Percentiles rank a stretch among this genome's conserved stretches.
Evolutionary conservation across 2,797 vertebrate genomes (phyloP).

Genomic region (Schizothorax lantsangensis): DNA sequence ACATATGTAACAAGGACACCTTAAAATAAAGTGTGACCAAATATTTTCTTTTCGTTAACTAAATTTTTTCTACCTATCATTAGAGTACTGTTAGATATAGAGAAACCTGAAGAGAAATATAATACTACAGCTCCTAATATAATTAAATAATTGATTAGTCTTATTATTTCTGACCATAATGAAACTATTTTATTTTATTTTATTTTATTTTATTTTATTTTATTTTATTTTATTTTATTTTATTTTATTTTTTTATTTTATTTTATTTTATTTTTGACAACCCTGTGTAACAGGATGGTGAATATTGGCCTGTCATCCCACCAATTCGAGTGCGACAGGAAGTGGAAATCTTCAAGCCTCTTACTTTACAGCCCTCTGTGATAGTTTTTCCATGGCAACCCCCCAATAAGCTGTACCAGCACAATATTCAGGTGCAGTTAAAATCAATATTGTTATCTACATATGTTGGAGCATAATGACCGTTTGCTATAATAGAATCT

Average conservation of each 20-base stretch:
- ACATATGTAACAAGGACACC: too few species aligned
- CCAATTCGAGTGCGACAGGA: slow-evolving; percentile 71
- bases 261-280: not conserved
- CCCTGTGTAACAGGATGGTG: slow-evolving; percentile 35
- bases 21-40: too few species aligned
- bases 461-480: slow-evolving; percentile 11
- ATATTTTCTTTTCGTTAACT: too few species aligned
- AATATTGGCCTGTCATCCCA: slow-evolving; percentile 50
- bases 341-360: slow-evolving; percentile 71
- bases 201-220: not conserved
- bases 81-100: too few species aligned
- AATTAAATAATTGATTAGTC: not conserved
- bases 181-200: not conserved
- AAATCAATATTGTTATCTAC: slow-evolving; percentile 44
- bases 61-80: too few species aligned
- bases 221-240: not conserved
- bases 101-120: too few species aligned
- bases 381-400: slow-evolving; percentile 81
- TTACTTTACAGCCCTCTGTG: slow-evolving; percentile 65
- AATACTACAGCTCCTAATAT: not conserved
- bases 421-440: slow-evolving; percentile 67
- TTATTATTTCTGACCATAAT: not conserved
- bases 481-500: slow-evolving; percentile 8
- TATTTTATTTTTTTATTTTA: too few species aligned
- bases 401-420: slow-evolving; percentile 61